Evolutionary conservation across 2,888 invertebrate species (phyloP), one percentile per base, ranked within the genome.

Genomic region (Ferdinandea cuprea): DNA sequence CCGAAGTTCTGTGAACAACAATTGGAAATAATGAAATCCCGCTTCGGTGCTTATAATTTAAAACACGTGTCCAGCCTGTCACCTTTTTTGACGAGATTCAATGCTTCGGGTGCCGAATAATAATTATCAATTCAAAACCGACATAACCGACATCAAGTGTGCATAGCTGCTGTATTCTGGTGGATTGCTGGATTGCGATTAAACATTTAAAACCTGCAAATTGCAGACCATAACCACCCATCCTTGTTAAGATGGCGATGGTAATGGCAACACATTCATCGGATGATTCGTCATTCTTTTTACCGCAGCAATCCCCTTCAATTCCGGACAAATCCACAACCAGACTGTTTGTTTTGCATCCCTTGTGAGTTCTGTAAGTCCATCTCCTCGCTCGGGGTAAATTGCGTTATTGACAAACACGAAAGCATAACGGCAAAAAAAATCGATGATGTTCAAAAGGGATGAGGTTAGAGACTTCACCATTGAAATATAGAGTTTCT

Each of bases 381-480:
- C 68, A 76, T 25, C 52, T 52, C 52, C 25, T 9, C 0, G 32
- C 44, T 13, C 17, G 37, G 21, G 46, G 11, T 30, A 25, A 69
- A 63, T 56, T 40, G 42, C 32, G 32, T 40, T 68, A 61, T 52
- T 44, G 52, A 54, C 52, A 61, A 68, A 59, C 59, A 59, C 50
- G 44, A 25, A 28, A 19, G 50, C 56, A 40, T 30, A 32, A 21
- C 7, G 37, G 37, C 5, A 13, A 46, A 21, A 63, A 35, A 69
- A 77, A 71, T 71, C 56, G 48, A 69, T 69, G 71, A 30, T 5
- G n/a, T 37, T 2, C 19, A 30, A 66, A 30, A 66, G 13, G 52
- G 66, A 15, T n/a, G 28, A 11, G 25, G 50, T n/a, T 15, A 5
- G 28, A 40, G 40, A 40, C 32, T 48, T 19, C 8, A 2, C 13